A percentile compares a stretch with the other conserved stretches of the same genome.
These are phyloP conservation scores for Tortricodes alternella DNA, from an alignment of 2,888 invertebrate genomes.

Conservation along the genomic window DNA sequence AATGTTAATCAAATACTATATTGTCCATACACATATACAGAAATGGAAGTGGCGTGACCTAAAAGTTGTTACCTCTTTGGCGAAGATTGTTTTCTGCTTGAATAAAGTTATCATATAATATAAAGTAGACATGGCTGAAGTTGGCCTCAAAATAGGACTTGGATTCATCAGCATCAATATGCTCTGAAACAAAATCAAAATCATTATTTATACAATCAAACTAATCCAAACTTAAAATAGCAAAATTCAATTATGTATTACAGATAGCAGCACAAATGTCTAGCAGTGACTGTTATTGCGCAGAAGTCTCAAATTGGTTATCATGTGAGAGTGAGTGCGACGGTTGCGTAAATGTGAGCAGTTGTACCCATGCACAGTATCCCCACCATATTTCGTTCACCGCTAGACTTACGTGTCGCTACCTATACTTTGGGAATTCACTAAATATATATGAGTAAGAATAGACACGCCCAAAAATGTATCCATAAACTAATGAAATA, in stretches of 20 bases:
- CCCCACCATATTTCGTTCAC: too few species aligned
- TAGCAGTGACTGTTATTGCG: too few species aligned
- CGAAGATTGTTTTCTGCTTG: conserved; percentile 94
- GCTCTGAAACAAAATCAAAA: conserved; percentile 85
- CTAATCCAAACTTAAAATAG: background rate
- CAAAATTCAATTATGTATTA: conserved; percentile 1
- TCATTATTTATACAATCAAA: background rate
- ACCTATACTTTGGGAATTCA: too few species aligned
- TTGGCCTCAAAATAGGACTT: conserved; percentile 96
- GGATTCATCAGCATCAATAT: conserved; percentile 93
- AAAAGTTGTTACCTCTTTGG: conserved; percentile 90
- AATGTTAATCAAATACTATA: conserved; percentile 14
- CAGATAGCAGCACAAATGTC: too few species aligned
- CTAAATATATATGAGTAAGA: too few species aligned
- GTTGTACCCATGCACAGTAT: too few species aligned
- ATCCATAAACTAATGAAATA: too few species aligned
- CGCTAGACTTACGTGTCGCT: too few species aligned
- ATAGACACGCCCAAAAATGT: too few species aligned
- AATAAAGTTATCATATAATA: conserved; percentile 97
- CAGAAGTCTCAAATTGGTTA: too few species aligned
- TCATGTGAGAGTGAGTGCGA: too few species aligned
- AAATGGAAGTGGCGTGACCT: conserved; percentile 9
- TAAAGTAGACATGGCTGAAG: conserved; percentile 97
- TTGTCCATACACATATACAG: conserved; percentile 16
- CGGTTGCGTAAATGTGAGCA: too few species aligned